Conservation (phyloP, 2,113 vertebrate species). For the Mus musculus region DNA sequence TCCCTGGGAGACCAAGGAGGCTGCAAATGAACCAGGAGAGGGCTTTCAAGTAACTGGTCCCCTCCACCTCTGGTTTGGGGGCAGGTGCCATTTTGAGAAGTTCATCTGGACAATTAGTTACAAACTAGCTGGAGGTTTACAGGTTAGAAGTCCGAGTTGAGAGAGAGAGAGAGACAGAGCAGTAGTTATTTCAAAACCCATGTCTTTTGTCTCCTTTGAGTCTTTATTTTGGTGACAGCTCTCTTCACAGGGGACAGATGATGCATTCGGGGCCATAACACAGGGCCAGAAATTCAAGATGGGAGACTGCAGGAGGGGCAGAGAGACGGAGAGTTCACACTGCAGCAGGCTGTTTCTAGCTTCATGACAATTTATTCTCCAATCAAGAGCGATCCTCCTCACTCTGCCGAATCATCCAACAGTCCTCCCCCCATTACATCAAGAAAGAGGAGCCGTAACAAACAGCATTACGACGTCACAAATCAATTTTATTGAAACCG, state of each 20-base stretch:
- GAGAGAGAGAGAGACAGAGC: not conserved
- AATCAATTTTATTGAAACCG: conserved; percentile 88
- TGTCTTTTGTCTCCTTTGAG: not conserved
- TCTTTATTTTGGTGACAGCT: not conserved
- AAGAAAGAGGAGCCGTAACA: conserved; percentile 74
- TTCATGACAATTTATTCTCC: conserved; percentile 68
- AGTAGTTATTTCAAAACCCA: not conserved
- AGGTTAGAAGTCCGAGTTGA: not conserved
- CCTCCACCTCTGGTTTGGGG: not conserved
- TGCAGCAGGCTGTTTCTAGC: conserved; percentile 50
- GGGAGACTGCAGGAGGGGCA: not conserved
- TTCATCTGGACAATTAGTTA: not conserved
- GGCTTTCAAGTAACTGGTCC: no score
- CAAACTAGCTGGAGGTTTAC: not conserved
- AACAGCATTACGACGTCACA: conserved; percentile 78
- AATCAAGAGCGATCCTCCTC: conserved; percentile 64
- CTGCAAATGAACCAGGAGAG: not conserved
- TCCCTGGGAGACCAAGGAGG: not conserved
- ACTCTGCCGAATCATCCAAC: conserved; percentile 56
- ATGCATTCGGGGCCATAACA: not conserved
- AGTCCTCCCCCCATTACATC: conserved; percentile 65
- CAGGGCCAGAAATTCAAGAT: not conserved
- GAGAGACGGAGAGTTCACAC: not conserved
- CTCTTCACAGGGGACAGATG: not conserved
- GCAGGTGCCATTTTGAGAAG: not conserved